Evolutionary conservation across 2,113 vertebrate species (phyloP), one percentile per base, ranked within the genome.

Genomic region (Hiodon alosoides): DNA sequence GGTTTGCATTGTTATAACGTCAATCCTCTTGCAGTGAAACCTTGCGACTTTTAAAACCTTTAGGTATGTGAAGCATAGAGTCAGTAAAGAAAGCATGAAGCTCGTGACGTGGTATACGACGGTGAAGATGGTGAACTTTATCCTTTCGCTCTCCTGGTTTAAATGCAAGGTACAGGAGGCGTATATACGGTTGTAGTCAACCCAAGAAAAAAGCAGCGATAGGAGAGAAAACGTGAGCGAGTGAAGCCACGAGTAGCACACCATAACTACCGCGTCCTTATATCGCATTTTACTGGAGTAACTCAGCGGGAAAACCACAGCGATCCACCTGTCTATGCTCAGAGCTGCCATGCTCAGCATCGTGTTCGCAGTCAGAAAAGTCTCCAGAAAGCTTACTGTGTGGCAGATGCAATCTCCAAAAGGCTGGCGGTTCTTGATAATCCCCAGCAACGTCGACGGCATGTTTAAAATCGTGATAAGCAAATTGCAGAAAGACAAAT

Each of bases 301-400:
- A 78, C 92, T 92, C 67, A 93, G 82, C 14, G 91, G 93, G 87
- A 95, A 95, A 60, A 93, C 93, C 85, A 93, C 91, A 0, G 92
- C 92, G 75, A 94, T 92, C 93, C 93, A 93, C 65, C 90, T 91
- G 87, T 94, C 91, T 59, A 93, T 91, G 82, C 93, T 93, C 76
- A 94, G 92, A 0, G 92, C 92, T 55, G 90, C 93, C 93, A 91
- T 93, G 85, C 90, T 94, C 82, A 93, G 79, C 92, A 92, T 93
- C 2, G 88, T 87, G 86, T 92, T 93, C 10, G 91, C 91, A 47
- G 90, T 92, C 79, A 94, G 86, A 57, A 93, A 94, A 80, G 92
- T 93, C 87, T 94, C 93, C 89, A 93, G 83, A 73, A 93, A 93
- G 81, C 94, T 91, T 69, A 92, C 81, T 0, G 87, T 86, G 83